These are phyloP conservation scores for Alosa alosa DNA, from an alignment of 2,113 vertebrate species.

Conservation along the genomic window DNA sequence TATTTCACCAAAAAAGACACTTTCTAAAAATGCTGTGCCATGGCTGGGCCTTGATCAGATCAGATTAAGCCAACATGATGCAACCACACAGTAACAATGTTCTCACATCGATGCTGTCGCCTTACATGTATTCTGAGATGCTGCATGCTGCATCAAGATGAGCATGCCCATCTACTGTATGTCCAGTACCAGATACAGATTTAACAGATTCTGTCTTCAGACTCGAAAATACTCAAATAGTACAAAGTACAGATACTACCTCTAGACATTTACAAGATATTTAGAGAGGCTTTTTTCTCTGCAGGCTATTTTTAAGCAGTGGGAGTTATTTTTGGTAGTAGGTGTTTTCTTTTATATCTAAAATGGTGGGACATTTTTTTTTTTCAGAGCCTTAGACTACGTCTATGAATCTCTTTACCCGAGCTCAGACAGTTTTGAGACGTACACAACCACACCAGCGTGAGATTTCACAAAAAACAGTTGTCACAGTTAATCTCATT, in stretches of 20 bases:
- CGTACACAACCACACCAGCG: neutral
- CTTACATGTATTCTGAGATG: neutral
- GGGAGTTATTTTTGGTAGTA: neutral
- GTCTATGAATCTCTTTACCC: neutral
- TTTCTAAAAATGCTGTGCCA: neutral
- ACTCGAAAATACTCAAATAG: neutral
- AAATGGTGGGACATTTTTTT: neutral
- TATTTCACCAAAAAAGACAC: slow-evolving; percentile 4
- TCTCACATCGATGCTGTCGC: neutral
- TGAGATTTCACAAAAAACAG: neutral
- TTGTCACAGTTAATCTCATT: neutral
- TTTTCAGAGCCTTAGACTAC: neutral
- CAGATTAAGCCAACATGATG: neutral
- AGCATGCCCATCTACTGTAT: neutral
- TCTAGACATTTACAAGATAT: neutral
- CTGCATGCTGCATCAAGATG: neutral
- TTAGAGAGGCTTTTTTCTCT: neutral
- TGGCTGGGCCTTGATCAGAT: neutral
- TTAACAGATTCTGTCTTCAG: neutral
- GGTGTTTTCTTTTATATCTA: neutral
- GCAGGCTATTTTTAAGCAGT: neutral
- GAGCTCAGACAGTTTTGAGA: neutral
- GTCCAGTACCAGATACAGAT: neutral
- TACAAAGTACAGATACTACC: neutral
- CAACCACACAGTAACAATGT: neutral